Evolutionary conservation across 2,113 vertebrate genomes (phyloP).

Genomic region (Corvus cornix): DNA sequence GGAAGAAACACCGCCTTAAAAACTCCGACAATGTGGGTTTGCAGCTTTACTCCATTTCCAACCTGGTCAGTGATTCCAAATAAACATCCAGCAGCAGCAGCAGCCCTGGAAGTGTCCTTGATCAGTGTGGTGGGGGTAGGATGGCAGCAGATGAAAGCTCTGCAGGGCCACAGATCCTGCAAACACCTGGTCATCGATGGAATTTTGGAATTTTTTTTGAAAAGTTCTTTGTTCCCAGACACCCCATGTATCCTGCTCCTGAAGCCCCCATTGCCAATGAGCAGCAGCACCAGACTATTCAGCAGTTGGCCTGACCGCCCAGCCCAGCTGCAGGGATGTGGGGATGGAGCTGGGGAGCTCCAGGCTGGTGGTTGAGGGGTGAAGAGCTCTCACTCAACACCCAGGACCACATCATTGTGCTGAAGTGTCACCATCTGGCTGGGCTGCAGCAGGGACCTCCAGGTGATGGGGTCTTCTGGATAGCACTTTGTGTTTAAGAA

Average conservation of each 20-base stretch:
- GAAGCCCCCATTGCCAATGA: accelerated
- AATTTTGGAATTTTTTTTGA: not conserved
- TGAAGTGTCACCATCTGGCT: not conserved
- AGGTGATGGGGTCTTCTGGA: not conserved
- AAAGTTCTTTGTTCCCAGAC: not conserved
- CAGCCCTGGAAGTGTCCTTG: not conserved
- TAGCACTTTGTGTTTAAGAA: not conserved
- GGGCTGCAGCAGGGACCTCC: not conserved
- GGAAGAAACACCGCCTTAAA: not conserved
- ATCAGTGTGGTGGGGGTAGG: not conserved
- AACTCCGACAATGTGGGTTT: not conserved
- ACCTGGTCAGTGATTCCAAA: not conserved
- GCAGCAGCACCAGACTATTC: not conserved
- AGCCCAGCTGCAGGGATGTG: not conserved
- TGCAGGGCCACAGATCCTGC: not conserved
- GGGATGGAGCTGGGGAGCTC: not conserved
- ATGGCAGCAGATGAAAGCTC: not conserved
- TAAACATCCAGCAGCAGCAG: constrained; percentile 15
- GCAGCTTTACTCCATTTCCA: not conserved
- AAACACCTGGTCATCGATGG: not conserved
- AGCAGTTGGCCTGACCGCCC: not conserved
- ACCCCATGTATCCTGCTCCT: not conserved
- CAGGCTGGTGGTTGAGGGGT: not conserved
- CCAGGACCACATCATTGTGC: not conserved
- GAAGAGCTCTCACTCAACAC: not conserved